Evolutionary conservation across 37 sponge, comb jelly and placozoan genomes (phyloP), one percentile per base, ranked within the genome.

Genomic region (Chondrilla cf. caribensis): DNA sequence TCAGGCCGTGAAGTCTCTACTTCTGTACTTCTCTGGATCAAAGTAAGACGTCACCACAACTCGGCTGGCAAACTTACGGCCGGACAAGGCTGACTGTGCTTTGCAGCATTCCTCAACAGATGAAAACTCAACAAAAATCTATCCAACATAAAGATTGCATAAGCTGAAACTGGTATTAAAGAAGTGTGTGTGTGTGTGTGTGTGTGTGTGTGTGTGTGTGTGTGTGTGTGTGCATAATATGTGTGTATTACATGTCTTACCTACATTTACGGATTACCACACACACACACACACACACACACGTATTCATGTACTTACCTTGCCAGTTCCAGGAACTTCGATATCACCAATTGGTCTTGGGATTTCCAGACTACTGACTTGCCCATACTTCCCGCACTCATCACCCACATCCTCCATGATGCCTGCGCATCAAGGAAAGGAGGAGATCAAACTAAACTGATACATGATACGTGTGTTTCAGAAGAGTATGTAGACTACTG

Each of bases 41-140:
- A 90, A 99, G 85, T 85, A 99, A 17, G 99, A 99, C 19, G 99
- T 94, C 33, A 99, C 97, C 29, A 99, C 99, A 18, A 96, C 97
- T 11, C 99, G 81, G 59, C 88, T 94, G 7, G 97, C 99, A 88
- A 99, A 99, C 83, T 96, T 99, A 35, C 99, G 79, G 21, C 99
- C 99, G 54, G 99, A 95, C 58, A 99, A 86, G 15, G 97, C 89
- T 17, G 81, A 44, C 44, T 87, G 87, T 18, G 95, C 99, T 25
- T 79, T 90, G 21, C 70, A 65, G 37, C 87, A 86, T 24, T 96
- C 89, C 0, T 86, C 89, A 51, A 81, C 28, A 33, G 80, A 73
- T 15, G 78, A 82, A 88, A 90, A 99, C 81, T 99, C 95, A 36
- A 94, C 87, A 86, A 89, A 99, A 19, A 98, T 98, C 93, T 96